phyloP scores from a whole-genome alignment of 1,140 invertebrate genomes.

The Caenorhabditis latens region DNA sequence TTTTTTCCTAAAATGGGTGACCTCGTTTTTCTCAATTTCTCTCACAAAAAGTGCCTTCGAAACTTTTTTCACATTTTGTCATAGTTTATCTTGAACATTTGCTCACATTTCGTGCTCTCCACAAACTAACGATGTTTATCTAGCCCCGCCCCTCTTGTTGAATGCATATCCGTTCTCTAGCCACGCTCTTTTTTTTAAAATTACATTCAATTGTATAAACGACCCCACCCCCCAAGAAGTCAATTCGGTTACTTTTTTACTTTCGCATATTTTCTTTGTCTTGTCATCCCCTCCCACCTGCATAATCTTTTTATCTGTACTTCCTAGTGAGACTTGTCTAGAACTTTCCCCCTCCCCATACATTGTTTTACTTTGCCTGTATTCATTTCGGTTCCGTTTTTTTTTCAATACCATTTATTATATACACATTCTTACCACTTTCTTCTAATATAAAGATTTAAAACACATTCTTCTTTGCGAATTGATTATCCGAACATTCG shows the following conservation, averaged over 20 bases:
- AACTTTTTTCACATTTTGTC: conserved; percentile 28
- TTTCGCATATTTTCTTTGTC: neutral
- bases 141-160: neutral
- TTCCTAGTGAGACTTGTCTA: conserved; percentile 15
- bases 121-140: neutral
- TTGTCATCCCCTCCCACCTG: neutral
- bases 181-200: conserved; percentile 12
- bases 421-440: too few species aligned
- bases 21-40: neutral
- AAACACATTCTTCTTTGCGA: too few species aligned
- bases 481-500: too few species aligned
- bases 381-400: conserved; percentile 21
- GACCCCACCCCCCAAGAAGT: neutral
- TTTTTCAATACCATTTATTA: neutral
- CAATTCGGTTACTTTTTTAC: conserved; percentile 5
- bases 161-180: conserved; percentile 4
- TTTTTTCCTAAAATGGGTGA: conserved; percentile 27
- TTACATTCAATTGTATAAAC: conserved; percentile 9
- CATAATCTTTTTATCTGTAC: neutral
- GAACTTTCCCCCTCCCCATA: neutral
- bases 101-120: neutral
- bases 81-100: conserved; percentile 14
- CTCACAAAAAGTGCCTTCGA: conserved; percentile 37
- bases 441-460: too few species aligned
- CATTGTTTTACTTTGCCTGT: conserved; percentile 36